Evolutionary conservation across 2,797 vertebrate species (phyloP).

Genomic region (Pangasius mekongensis): DNA sequence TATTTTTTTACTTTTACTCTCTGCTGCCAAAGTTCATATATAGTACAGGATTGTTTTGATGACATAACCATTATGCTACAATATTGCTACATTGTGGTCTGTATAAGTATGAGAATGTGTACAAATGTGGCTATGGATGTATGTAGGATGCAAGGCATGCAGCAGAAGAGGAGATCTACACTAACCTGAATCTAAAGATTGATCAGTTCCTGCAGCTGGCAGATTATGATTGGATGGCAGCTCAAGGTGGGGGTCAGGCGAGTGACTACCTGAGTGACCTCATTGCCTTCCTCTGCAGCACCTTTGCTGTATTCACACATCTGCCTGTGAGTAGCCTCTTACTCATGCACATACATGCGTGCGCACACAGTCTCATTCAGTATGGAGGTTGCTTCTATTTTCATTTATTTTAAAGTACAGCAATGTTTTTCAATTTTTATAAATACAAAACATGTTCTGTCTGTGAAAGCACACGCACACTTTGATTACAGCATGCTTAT

Average conservation of each 20-base stretch:
- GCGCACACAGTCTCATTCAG: background rate
- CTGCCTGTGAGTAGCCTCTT: conserved; percentile 84
- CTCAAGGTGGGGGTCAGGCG: conserved; percentile 73
- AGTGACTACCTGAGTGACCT: conserved; percentile 94
- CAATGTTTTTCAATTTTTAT: background rate
- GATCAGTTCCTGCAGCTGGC: conserved; percentile 98
- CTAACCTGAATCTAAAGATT: conserved; percentile 94
- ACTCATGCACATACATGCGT: background rate
- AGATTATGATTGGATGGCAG: conserved; percentile 89
- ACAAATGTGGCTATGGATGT: background rate
- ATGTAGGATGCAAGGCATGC: conserved; percentile 90
- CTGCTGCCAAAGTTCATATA: background rate
- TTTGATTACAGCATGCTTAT: background rate
- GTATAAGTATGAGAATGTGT: background rate
- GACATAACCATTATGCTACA: background rate
- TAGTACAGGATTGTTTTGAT: background rate
- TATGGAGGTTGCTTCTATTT: background rate
- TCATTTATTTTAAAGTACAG: background rate
- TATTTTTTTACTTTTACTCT: background rate
- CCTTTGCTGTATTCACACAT: conserved; percentile 95
- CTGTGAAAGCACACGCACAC: background rate
- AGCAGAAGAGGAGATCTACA: conserved; percentile 96
- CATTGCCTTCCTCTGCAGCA: conserved; percentile 91
- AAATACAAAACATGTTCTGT: background rate
- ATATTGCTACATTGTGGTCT: background rate